phyloP scores from a whole-genome alignment of 2,797 vertebrate species.

The Thaleichthys pacificus region DNA sequence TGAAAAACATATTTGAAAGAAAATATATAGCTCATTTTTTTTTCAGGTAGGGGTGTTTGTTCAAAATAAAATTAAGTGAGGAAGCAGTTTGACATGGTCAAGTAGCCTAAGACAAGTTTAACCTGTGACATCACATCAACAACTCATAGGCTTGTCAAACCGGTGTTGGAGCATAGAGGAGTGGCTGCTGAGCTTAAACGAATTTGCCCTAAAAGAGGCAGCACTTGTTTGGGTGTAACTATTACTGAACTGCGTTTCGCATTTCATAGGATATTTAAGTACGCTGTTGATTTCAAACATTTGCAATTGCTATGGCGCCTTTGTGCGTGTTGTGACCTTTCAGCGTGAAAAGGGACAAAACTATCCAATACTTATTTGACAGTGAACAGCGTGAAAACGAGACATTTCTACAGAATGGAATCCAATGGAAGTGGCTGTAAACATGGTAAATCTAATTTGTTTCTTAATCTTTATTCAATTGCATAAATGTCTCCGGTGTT shows the following conservation, averaged over 20 bases:
- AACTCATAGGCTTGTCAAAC: constrained; percentile 61
- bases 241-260: not conserved
- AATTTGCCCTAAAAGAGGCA: constrained; percentile 25
- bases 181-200: constrained; percentile 21
- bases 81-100: not conserved
- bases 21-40: too few species aligned
- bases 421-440: constrained; percentile 54
- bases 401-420: constrained; percentile 51
- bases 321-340: not conserved
- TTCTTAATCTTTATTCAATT: not conserved
- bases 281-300: not conserved
- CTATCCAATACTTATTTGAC: not conserved
- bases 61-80: not conserved
- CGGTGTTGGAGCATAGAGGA: constrained; percentile 52
- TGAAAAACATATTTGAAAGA: too few species aligned
- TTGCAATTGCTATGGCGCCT: not conserved
- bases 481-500: too few species aligned
- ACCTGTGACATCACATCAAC: constrained; percentile 60
- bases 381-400: constrained; percentile 3
- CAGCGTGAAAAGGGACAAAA: not conserved
- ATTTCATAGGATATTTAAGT: not conserved
- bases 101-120: not conserved
- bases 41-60: too few species aligned
- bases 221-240: not conserved
- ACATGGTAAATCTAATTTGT: constrained; percentile 47